These are phyloP conservation scores for Dryas iulia DNA, from an alignment of 1,140 invertebrate species.

Conservation along the genomic window DNA sequence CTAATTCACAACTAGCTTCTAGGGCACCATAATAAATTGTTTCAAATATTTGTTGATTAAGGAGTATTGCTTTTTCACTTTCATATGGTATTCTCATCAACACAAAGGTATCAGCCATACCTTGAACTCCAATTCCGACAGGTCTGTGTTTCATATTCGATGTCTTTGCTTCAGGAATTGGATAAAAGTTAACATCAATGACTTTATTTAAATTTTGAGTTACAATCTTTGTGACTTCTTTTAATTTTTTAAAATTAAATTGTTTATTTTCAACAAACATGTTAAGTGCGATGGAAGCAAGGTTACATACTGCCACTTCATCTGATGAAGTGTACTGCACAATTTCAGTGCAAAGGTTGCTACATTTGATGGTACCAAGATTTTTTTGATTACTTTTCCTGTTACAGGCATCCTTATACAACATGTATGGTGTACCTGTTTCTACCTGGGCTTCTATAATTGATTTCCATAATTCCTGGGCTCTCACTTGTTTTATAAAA, in stretches of 20 bases:
- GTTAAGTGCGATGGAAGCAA: constrained; percentile 98
- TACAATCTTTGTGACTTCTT: constrained; percentile 93
- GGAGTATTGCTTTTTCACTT: constrained; percentile 89
- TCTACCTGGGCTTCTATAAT: constrained; percentile 98
- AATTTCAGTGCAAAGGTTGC: constrained; percentile 99
- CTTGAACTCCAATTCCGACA: constrained; percentile 98
- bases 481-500: constrained; percentile 89
- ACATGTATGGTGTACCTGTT: constrained; percentile 99
- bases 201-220: constrained; percentile 98
- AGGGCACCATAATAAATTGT: constrained; percentile 98
- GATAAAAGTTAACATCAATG: constrained; percentile 98
- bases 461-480: constrained; percentile 95
- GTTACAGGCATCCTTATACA: constrained; percentile 99
- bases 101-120: constrained; percentile 97
- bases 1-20: constrained; percentile 97
- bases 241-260: constrained; percentile 95
- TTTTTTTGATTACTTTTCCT: constrained; percentile 99
- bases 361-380: constrained; percentile 98
- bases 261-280: constrained; percentile 93
- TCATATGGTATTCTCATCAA: constrained; percentile 97
- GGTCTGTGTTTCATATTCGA: constrained; percentile 97
- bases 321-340: constrained; percentile 95
- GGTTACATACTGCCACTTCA: constrained; percentile 98
- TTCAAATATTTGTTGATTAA: constrained; percentile 99
- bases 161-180: constrained; percentile 91